A percentile compares a stretch with the other conserved stretches of the same genome.
These are phyloP conservation scores for Xenopus laevis DNA, from an alignment of 2,113 vertebrate species.

Conservation along the genomic window DNA sequence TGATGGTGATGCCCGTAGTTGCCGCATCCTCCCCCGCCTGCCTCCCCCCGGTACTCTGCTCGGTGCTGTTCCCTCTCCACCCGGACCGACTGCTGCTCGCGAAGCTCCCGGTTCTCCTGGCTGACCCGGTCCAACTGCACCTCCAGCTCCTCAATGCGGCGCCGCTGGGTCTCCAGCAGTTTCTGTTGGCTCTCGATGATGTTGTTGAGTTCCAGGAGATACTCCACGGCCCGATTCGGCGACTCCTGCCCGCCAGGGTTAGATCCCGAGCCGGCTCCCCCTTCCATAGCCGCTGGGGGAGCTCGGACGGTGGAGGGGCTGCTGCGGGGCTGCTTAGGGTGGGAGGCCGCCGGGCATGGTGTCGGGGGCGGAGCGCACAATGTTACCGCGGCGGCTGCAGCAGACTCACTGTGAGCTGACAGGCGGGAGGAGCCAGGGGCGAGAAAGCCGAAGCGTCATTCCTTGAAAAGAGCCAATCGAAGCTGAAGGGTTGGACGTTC, in stretches of 20 bases:
- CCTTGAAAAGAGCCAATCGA: neutral
- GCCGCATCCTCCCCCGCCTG: conserved; percentile 43
- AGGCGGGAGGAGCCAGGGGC: conserved; percentile 19
- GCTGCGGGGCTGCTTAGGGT: conserved; percentile 14
- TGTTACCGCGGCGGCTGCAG: conserved; percentile 39
- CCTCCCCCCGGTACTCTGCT: conserved; percentile 11
- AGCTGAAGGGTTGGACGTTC: neutral
- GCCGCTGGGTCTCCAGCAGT: conserved; percentile 82
- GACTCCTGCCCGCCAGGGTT: conserved; percentile 74
- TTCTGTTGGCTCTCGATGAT: conserved; percentile 93
- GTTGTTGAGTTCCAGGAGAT: conserved; percentile 90
- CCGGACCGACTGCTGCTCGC: conserved; percentile 56
- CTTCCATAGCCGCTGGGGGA: conserved; percentile 51
- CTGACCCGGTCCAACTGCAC: conserved; percentile 81
- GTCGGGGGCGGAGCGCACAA: conserved; percentile 38
- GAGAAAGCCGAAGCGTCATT: neutral
- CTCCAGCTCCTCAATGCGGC: conserved; percentile 85
- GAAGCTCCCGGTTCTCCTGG: conserved; percentile 79
- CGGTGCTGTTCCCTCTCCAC: conserved; percentile 55
- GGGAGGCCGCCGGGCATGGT: conserved; percentile 31
- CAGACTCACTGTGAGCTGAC: conserved; percentile 47
- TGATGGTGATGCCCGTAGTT: conserved; percentile 52
- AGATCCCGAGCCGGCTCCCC: conserved; percentile 50
- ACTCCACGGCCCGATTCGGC: conserved; percentile 87
- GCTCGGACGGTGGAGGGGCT: neutral